Conservation (phyloP, 2,888 invertebrate genomes). For the Dryococelus australis region DNA sequence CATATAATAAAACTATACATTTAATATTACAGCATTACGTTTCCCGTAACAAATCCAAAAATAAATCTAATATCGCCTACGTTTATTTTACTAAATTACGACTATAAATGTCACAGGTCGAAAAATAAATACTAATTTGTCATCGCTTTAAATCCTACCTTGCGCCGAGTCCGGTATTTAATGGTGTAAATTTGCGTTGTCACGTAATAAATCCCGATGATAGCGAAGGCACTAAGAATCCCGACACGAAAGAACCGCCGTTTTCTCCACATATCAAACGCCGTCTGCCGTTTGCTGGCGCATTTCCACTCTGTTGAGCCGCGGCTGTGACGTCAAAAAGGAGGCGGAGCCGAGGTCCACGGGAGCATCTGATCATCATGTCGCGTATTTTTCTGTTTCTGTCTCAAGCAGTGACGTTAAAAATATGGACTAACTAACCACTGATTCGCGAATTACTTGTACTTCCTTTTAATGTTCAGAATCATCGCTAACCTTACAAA, state of each 20-base stretch:
- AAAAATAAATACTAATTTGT: neutral
- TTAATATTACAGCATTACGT: no score
- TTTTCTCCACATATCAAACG: constrained; percentile 36
- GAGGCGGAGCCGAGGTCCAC: neutral
- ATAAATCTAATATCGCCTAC: no score
- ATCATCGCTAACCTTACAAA: no score
- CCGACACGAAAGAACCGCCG: constrained; percentile 34
- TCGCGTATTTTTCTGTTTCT: neutral
- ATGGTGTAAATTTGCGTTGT: constrained; percentile 34
- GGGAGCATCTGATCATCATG: neutral
- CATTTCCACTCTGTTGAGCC: neutral
- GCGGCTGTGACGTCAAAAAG: constrained; percentile 8
- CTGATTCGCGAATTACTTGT: neutral
- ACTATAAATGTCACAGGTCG: neutral
- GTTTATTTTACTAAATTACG: no score
- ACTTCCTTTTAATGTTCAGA: no score
- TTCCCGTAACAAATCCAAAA: no score
- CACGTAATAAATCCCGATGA: constrained; percentile 33
- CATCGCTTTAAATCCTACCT: constrained; percentile 31
- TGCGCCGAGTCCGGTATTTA: constrained; percentile 32
- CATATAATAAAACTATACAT: no score
- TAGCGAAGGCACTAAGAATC: constrained; percentile 33
- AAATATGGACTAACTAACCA: neutral
- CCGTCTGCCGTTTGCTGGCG: constrained; percentile 22
- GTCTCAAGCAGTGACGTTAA: neutral